Evolutionary conservation across 2,797 vertebrate genomes (phyloP).

Genomic region (Psittacula echo): DNA sequence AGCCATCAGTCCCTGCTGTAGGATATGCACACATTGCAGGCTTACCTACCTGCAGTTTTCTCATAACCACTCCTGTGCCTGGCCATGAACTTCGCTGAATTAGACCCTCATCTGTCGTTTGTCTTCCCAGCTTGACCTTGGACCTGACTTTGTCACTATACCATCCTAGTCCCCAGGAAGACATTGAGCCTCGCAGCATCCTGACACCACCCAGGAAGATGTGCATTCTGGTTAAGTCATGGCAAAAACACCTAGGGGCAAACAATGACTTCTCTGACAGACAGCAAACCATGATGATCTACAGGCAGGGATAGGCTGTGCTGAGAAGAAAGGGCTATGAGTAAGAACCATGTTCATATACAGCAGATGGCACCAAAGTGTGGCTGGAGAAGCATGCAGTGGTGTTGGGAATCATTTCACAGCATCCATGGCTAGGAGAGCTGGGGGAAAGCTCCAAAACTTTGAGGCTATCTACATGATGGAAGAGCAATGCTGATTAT

Average conservation of each 20-base stretch:
- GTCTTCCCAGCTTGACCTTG: not conserved
- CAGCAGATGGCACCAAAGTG: not conserved
- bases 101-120: not conserved
- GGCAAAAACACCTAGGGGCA: not conserved
- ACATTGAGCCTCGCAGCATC: rapidly evolving
- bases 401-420: not conserved
- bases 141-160: not conserved
- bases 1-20: not conserved
- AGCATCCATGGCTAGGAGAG: not conserved
- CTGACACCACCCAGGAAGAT: not conserved
- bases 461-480: not conserved
- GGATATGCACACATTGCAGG: not conserved
- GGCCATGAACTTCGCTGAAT: not conserved
- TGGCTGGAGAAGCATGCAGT: not conserved
- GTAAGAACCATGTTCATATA: rapidly evolving
- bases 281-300: not conserved
- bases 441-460: rapidly evolving
- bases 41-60: not conserved
- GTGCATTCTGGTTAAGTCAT: not conserved
- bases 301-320: not conserved
- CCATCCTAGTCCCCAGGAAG: rapidly evolving
- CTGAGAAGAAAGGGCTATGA: not conserved
- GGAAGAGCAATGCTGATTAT: not conserved
- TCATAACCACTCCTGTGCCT: not conserved
- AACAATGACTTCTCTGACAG: not conserved